phyloP scores from a whole-genome alignment of 2,888 invertebrate genomes.

The Cosmia pyralina region DNA sequence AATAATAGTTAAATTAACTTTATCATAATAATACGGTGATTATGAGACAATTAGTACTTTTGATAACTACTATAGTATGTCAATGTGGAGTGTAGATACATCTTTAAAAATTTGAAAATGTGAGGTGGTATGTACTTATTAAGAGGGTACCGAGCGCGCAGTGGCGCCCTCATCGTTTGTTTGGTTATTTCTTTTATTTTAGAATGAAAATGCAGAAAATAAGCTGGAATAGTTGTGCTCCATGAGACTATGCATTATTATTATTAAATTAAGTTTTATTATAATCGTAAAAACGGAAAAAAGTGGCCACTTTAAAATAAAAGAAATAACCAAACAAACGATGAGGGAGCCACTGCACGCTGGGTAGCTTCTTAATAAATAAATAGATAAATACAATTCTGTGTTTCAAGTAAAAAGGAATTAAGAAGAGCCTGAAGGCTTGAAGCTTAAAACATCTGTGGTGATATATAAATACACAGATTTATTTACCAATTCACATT shows the following conservation, averaged over 20 bases:
- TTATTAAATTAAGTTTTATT: too few relatives aligned
- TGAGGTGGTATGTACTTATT: not conserved
- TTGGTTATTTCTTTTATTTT: too few relatives aligned
- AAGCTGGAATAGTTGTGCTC: too few relatives aligned
- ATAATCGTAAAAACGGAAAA: too few relatives aligned
- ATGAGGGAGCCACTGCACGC: too few relatives aligned
- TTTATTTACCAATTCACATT: slow-evolving; percentile 13
- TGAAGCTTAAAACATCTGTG: not conserved
- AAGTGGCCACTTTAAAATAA: too few relatives aligned
- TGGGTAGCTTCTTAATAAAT: too few relatives aligned
- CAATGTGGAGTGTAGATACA: not conserved
- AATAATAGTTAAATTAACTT: slow-evolving; percentile 59
- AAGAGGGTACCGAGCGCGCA: too few relatives aligned
- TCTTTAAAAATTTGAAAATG: not conserved
- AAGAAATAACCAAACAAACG: too few relatives aligned
- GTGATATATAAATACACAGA: not conserved
- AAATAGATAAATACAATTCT: not conserved
- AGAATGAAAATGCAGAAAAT: too few relatives aligned
- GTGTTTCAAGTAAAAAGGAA: not conserved
- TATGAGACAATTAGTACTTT: not conserved
- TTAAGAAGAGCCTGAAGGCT: not conserved
- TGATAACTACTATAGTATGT: not conserved
- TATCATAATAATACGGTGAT: slow-evolving; percentile 24
- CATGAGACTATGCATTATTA: too few relatives aligned
- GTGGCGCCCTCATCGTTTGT: too few relatives aligned